Conservation (phyloP, 2,888 invertebrate species). For the Trissoscelio sp. region DNA sequence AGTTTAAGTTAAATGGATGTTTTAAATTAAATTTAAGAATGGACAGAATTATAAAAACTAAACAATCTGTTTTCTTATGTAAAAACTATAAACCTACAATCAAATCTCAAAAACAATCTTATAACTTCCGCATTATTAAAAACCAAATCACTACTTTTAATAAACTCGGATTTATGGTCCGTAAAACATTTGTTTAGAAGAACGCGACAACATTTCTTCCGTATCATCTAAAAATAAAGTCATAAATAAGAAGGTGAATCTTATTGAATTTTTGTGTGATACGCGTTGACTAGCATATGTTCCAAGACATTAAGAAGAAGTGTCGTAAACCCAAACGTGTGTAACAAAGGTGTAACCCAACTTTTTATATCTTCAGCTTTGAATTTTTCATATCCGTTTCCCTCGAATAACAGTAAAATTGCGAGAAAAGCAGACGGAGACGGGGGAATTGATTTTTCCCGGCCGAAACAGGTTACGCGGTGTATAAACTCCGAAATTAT, state of each 20-base stretch:
- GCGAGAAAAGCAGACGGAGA: background rate
- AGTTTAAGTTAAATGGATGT: too few species aligned
- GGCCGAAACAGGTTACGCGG: conserved; percentile 4
- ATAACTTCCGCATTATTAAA: too few species aligned
- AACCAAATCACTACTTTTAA: background rate
- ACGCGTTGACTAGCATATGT: conserved; percentile 35
- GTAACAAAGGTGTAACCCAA: conserved; percentile 26
- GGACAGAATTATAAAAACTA: too few species aligned
- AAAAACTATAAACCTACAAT: too few species aligned
- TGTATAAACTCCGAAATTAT: conserved; percentile 17
- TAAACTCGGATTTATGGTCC: background rate
- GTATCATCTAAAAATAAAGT: conserved; percentile 26
- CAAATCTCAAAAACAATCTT: too few species aligned
- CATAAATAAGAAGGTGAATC: conserved; percentile 29
- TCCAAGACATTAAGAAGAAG: conserved; percentile 36
- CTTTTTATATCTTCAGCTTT: conserved; percentile 34
- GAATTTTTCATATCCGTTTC: conserved; percentile 45
- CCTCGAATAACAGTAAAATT: conserved; percentile 30
- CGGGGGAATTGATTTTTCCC: conserved; percentile 21
- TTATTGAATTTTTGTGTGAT: conserved; percentile 42
- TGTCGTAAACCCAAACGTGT: conserved; percentile 35
- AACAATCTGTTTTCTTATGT: too few species aligned
- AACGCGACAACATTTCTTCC: background rate
- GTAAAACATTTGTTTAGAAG: conserved; percentile 30
- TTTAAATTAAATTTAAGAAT: too few species aligned